A percentile compares a stretch with the other conserved stretches of the same genome.
These are phyloP conservation scores for Orientallactaga bullata DNA, from an alignment of 2,113 vertebrate genomes.

Conservation along the genomic window DNA sequence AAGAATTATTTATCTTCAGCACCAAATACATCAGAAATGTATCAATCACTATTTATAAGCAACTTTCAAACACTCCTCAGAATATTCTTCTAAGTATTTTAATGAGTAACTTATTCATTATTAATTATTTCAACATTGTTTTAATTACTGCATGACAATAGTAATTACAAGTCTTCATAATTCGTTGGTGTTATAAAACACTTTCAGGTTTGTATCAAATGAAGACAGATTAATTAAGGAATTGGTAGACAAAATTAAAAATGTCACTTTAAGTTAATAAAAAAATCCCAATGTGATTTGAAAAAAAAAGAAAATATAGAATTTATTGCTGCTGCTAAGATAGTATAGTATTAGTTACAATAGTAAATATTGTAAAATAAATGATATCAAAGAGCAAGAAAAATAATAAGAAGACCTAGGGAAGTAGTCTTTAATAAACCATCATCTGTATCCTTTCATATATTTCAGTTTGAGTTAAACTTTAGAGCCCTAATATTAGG, in stretches of 20 bases:
- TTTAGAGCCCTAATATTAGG: no score
- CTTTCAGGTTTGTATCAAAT: conserved; percentile 83
- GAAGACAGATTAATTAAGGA: conserved; percentile 59
- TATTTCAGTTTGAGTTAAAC: no score
- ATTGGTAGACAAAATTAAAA: conserved; percentile 79
- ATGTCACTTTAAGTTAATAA: conserved; percentile 87
- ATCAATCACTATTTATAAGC: conserved; percentile 87
- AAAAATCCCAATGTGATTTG: conserved; percentile 76
- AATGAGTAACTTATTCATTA: conserved; percentile 78
- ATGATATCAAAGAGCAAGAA: no score
- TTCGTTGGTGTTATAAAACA: conserved; percentile 73
- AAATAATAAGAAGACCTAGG: no score
- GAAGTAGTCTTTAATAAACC: no score
- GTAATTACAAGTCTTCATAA: conserved; percentile 77
- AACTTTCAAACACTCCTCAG: conserved; percentile 82
- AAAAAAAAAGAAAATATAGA: no score
- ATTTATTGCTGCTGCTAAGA: no score
- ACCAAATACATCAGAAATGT: conserved; percentile 69
- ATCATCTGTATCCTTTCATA: no score
- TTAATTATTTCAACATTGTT: conserved; percentile 82
- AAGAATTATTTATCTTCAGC: no score
- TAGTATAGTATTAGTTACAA: no score
- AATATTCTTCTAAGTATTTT: no score
- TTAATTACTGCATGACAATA: conserved; percentile 85
- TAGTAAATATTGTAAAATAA: no score